phyloP scores from a whole-genome alignment of 1,140 invertebrate species.

The Psilanteris sp. region DNA sequence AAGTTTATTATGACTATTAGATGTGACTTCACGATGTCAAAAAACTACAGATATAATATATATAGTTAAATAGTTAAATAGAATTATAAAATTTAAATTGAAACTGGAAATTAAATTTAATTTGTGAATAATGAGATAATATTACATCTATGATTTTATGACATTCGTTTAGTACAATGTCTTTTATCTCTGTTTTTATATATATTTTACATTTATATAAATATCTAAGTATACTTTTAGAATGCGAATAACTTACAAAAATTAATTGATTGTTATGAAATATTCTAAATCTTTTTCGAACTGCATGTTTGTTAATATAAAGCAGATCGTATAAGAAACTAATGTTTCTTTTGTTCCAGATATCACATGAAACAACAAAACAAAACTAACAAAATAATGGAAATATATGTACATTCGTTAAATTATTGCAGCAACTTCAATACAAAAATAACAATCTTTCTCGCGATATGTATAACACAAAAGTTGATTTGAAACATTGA shows the following conservation, averaged over 20 bases:
- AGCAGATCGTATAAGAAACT: background rate
- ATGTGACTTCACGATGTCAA: background rate
- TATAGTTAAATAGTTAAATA: no score
- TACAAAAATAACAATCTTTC: slow-evolving; percentile 2
- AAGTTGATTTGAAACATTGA: no score
- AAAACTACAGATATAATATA: background rate
- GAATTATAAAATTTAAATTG: no score
- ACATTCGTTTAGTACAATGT: background rate
- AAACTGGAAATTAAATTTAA: no score
- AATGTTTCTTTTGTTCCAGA: background rate
- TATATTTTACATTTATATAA: slow-evolving; percentile 1
- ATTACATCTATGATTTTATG: background rate
- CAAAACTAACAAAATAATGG: no score
- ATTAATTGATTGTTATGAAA: no score
- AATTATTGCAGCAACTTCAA: slow-evolving; percentile 3
- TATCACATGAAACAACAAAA: background rate
- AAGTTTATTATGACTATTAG: slow-evolving; percentile 19
- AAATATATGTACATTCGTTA: no score
- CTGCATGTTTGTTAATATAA: no score
- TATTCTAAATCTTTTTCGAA: no score
- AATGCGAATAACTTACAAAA: background rate
- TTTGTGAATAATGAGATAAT: no score
- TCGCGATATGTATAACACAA: no score
- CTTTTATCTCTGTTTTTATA: no score
- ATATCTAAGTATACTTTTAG: background rate